phyloP scores from a whole-genome alignment of 1,140 invertebrate genomes.

The Bombus picipes region DNA sequence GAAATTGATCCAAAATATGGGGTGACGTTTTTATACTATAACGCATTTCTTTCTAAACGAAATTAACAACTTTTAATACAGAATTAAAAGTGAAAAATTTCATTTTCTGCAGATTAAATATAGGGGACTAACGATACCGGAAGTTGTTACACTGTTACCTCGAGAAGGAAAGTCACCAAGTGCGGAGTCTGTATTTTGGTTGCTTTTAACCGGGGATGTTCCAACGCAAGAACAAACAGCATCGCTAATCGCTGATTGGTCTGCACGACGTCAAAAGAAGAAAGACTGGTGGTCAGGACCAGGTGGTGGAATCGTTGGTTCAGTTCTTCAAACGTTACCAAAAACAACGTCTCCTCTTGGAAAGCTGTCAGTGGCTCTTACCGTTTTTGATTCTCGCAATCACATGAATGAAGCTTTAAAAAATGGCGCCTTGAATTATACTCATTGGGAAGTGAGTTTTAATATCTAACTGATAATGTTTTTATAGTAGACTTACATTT shows the following conservation, averaged over 20 bases:
- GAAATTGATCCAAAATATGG: slow-evolving; percentile 67
- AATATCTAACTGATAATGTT: background rate
- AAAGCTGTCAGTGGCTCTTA: slow-evolving; percentile 68
- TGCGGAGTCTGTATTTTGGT: slow-evolving; percentile 74
- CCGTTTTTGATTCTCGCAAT: slow-evolving; percentile 65
- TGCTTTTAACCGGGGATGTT: slow-evolving; percentile 74
- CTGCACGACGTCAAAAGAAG: slow-evolving; percentile 60
- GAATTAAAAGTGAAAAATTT: background rate
- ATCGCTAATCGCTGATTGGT: slow-evolving; percentile 72
- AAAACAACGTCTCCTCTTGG: slow-evolving; percentile 63
- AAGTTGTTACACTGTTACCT: slow-evolving; percentile 69
- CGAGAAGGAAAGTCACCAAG: slow-evolving; percentile 69
- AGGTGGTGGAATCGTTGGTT: slow-evolving; percentile 62
- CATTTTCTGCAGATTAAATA: slow-evolving; percentile 63
- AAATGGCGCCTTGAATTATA: slow-evolving; percentile 58
- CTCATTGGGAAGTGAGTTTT: slow-evolving; percentile 72
- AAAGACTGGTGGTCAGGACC: slow-evolving; percentile 68
- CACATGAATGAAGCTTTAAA: slow-evolving; percentile 47
- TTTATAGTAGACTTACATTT: background rate
- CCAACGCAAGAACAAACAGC: slow-evolving; percentile 73
- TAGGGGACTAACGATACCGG: slow-evolving; percentile 72
- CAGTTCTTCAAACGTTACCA: slow-evolving; percentile 65
- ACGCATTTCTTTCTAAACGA: background rate
- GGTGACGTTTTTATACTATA: slow-evolving; percentile 48
- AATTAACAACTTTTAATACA: background rate